These are phyloP conservation scores for Erythrolamprus reginae DNA, from an alignment of 2,113 vertebrate genomes.

Conservation along the genomic window DNA sequence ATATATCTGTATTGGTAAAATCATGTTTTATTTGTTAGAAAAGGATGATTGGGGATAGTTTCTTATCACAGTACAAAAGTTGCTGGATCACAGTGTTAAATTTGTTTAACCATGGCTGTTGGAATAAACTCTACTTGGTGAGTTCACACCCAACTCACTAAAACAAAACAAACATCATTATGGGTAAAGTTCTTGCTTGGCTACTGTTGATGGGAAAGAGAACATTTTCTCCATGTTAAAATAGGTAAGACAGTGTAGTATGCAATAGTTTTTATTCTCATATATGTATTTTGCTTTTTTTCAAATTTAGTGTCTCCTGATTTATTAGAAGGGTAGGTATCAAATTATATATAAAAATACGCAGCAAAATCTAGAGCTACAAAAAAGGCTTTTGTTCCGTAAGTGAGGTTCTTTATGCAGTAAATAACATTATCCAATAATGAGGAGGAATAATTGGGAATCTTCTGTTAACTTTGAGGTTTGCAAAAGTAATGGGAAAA, in stretches of 20 bases:
- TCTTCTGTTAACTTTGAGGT: not conserved
- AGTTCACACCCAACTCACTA: not conserved
- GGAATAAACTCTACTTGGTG: not conserved
- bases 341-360: not conserved
- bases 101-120: not conserved
- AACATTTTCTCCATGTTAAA: not conserved
- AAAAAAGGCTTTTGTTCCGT: not conserved
- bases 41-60: not conserved
- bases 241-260: not conserved
- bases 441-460: not conserved
- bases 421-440: not conserved
- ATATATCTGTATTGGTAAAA: not conserved
- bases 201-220: not conserved
- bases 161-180: not conserved
- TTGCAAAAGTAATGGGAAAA: not conserved
- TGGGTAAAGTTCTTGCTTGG: not conserved
- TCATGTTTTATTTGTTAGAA: not conserved
- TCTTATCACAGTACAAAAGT: not conserved
- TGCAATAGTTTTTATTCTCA: not conserved
- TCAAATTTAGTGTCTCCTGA: not conserved
- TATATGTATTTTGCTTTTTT: not conserved
- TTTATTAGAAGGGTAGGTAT: not conserved
- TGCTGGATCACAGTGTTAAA: not conserved
- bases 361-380: not conserved
- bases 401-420: not conserved